A percentile compares a stretch with the other conserved stretches of the same genome.
Conservation (phyloP, 2,888 invertebrate species). For the Thysanoteuthis rhombus region DNA sequence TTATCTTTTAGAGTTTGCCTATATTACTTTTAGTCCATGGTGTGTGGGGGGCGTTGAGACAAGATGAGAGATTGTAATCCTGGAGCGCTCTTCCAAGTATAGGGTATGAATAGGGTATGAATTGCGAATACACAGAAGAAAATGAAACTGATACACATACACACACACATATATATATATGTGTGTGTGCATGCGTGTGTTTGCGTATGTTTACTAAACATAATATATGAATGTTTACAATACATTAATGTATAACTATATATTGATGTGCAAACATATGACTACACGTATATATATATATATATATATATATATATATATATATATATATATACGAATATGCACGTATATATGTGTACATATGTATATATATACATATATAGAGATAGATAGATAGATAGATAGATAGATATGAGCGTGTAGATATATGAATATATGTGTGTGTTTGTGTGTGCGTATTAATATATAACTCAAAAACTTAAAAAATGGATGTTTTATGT, state of each 20-base stretch:
- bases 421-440: no score
- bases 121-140: background rate
- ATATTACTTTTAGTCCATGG: background rate
- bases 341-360: background rate
- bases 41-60: background rate
- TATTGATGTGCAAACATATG: background rate
- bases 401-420: no score
- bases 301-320: background rate
- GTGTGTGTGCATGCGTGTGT: no score
- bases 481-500: no score
- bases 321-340: background rate
- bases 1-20: background rate
- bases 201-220: no score
- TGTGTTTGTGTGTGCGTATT: no score
- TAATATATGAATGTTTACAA: no score
- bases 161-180: no score
- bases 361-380: background rate
- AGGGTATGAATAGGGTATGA: background rate
- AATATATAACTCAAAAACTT: no score
- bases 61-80: background rate
- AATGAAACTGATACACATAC: background rate
- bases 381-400: no score
- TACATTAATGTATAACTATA: no score
- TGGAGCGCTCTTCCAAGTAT: background rate
- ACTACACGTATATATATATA: background rate